phyloP scores from a whole-genome alignment of 2,797 vertebrate species.

The Esox masquinongy region DNA sequence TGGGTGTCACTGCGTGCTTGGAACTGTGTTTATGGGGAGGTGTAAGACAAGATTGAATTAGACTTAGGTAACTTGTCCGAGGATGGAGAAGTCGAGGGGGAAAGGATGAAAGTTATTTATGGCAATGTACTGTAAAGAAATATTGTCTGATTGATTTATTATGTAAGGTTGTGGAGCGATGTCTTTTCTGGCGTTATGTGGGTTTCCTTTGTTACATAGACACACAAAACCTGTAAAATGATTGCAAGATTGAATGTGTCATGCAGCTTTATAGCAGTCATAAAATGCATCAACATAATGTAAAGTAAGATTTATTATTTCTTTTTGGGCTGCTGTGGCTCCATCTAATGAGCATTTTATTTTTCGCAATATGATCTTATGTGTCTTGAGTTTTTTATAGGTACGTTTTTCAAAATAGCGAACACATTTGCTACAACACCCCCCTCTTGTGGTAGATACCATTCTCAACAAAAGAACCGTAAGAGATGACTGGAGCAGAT shows the following conservation, averaged over 20 bases:
- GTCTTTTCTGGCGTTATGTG: slow-evolving; percentile 12
- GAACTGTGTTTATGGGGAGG: not conserved
- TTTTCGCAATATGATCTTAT: not conserved
- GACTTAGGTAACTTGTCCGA: slow-evolving; percentile 10
- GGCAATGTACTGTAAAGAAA: slow-evolving; percentile 11
- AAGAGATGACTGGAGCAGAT: not conserved
- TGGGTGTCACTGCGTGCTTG: not conserved
- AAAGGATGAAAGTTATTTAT: not conserved
- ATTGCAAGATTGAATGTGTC: no score
- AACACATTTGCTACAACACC: slow-evolving; percentile 19
- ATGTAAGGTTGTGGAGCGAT: slow-evolving; percentile 21
- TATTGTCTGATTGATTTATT: slow-evolving; percentile 21
- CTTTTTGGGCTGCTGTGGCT: no score
- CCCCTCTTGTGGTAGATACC: slow-evolving; percentile 18
- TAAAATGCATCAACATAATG: no score
- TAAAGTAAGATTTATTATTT: no score
- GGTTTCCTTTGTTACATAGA: not conserved
- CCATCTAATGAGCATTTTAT: no score
- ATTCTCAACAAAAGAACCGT: not conserved
- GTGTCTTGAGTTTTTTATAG: not conserved
- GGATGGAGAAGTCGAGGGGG: slow-evolving; percentile 2
- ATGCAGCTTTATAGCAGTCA: no score
- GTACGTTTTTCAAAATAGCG: not conserved
- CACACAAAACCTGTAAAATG: not conserved
- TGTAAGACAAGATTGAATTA: slow-evolving; percentile 13